These are phyloP conservation scores for Clostera curtula DNA, from an alignment of 2,888 invertebrate species.

Conservation along the genomic window DNA sequence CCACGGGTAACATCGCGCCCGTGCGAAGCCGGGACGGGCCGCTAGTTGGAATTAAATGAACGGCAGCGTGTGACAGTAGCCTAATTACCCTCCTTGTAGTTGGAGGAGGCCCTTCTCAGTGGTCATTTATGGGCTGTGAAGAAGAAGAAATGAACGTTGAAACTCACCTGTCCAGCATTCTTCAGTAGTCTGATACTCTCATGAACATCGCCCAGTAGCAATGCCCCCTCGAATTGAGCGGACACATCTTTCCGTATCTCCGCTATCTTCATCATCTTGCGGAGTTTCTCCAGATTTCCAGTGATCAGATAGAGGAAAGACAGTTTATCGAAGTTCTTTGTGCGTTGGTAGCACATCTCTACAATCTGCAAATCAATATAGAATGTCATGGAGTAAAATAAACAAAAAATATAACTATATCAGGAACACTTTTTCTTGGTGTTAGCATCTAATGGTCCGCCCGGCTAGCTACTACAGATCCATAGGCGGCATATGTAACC, in stretches of 20 bases:
- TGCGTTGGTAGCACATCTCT: constrained; percentile 99
- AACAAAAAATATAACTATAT: constrained; percentile 2
- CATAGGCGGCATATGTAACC: too few species aligned
- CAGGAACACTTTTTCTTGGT: too few species aligned
- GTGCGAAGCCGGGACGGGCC: too few species aligned
- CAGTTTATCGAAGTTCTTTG: constrained; percentile 99
- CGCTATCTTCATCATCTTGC: constrained; percentile 99
- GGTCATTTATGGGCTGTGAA: too few species aligned
- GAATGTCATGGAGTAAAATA: too few species aligned
- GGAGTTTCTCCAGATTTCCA: constrained; percentile 96
- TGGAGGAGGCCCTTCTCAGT: too few species aligned
- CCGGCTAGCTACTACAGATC: too few species aligned
- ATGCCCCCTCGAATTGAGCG: constrained; percentile 96
- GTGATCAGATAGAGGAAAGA: constrained; percentile 98
- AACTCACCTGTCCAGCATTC: constrained; percentile 74
- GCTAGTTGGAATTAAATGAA: too few species aligned
- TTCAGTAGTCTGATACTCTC: constrained; percentile 92
- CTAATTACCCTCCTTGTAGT: too few species aligned
- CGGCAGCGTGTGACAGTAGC: too few species aligned
- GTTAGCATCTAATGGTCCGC: too few species aligned
- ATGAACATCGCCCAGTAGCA: constrained; percentile 91
- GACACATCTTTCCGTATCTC: constrained; percentile 98
- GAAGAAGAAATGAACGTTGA: background rate
- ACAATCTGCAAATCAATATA: constrained; percentile 83
- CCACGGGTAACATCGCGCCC: too few species aligned